A percentile compares a stretch with the other conserved stretches of the same genome.
Evolutionary conservation across 2,113 vertebrate genomes (phyloP).

Genomic region (Sinosuthora webbiana): DNA sequence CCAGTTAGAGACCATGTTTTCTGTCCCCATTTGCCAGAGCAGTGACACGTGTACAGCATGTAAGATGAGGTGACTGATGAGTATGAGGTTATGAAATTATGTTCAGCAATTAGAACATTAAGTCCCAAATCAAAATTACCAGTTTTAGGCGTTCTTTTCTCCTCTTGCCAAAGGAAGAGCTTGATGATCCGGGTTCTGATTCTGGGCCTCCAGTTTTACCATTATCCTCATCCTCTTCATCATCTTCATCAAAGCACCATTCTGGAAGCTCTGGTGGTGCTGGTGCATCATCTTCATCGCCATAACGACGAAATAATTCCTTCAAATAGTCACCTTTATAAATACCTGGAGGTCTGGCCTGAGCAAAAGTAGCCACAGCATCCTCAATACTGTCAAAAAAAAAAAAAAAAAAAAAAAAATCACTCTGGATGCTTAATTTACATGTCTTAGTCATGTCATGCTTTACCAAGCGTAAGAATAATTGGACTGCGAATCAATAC

Average conservation of each 20-base stretch:
- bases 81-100: not conserved
- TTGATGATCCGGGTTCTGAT: slow-evolving; percentile 90
- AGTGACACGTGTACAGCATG: not conserved
- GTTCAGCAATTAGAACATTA: not conserved
- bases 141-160: slow-evolving; percentile 92
- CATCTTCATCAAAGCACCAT: slow-evolving; percentile 94
- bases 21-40: not conserved
- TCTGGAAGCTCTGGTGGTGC: slow-evolving; percentile 88
- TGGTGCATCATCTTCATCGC: slow-evolving; percentile 90
- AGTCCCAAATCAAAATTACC: slow-evolving; percentile 74
- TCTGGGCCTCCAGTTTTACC: slow-evolving; percentile 79
- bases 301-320: slow-evolving; percentile 94
- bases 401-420: slow-evolving; percentile 39
- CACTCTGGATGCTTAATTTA: not conserved
- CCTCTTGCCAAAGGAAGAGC: slow-evolving; percentile 83
- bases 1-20: not conserved
- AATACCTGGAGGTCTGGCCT: slow-evolving; percentile 93
- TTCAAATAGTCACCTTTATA: slow-evolving; percentile 98
- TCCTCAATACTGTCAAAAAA: slow-evolving; percentile 86
- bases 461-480: not conserved
- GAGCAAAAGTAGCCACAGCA: slow-evolving; percentile 89
- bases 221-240: slow-evolving; percentile 81
- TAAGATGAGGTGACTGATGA: not conserved
- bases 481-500: not conserved
- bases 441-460: not conserved